These are phyloP conservation scores for Ambastaia sidthimunki DNA, from an alignment of 2,797 vertebrate genomes.

Conservation along the genomic window DNA sequence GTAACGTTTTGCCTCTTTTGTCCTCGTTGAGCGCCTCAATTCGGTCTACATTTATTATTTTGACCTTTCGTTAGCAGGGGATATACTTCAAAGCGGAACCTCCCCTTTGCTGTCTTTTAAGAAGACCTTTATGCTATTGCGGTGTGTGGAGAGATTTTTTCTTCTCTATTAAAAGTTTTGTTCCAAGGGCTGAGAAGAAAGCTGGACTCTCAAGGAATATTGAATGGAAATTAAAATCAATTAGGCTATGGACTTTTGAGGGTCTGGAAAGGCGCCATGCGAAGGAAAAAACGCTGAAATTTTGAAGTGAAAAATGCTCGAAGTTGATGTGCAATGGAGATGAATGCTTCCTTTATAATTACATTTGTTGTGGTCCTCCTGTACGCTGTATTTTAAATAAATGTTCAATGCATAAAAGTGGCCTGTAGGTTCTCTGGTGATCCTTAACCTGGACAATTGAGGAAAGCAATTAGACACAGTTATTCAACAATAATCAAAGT, in stretches of 20 bases:
- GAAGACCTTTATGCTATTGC: conserved; percentile 78
- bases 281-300: conserved; percentile 67
- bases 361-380: conserved; percentile 73
- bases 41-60: conserved; percentile 92
- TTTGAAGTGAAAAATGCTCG: conserved; percentile 67
- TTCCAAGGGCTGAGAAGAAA: conserved; percentile 78
- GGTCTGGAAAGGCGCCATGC: conserved; percentile 71
- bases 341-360: conserved; percentile 70
- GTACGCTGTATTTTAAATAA: conserved; percentile 31
- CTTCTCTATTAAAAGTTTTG: conserved; percentile 75
- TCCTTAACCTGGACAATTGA: not conserved
- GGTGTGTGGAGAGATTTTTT: conserved; percentile 75
- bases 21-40: conserved; percentile 80
- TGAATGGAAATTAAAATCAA: conserved; percentile 87
- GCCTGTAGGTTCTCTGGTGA: not conserved
- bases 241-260: conserved; percentile 83
- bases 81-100: conserved; percentile 78
- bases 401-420: conserved; percentile 33
- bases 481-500: not conserved
- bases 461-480: not conserved
- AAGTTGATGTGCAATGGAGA: conserved; percentile 65
- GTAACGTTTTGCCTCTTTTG: conserved; percentile 86
- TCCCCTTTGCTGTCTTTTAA: conserved; percentile 70
- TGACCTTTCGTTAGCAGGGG: conserved; percentile 83
- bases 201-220: conserved; percentile 74